Conservation (phyloP, 1,140 invertebrate species). For the Vanessa tameamea region DNA sequence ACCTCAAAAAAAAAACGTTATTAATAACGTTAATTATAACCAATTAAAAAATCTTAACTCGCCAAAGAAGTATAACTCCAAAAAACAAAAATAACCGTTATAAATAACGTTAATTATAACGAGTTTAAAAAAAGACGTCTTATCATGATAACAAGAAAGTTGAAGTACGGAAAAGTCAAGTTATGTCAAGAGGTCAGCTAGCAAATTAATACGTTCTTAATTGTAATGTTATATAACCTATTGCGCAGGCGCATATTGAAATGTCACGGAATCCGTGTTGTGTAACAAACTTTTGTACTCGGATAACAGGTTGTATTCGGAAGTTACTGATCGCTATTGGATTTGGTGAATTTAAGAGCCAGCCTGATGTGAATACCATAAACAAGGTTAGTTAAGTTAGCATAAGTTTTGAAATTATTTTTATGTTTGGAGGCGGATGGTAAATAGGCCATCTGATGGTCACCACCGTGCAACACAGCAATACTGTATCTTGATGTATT, state of each 20-base stretch:
- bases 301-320: conserved; percentile 2
- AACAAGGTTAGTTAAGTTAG: too few relatives aligned
- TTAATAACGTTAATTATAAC: too few relatives aligned
- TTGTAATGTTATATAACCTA: neutral
- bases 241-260: conserved; percentile 10
- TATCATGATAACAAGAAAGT: neutral
- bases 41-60: too few relatives aligned
- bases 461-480: too few relatives aligned
- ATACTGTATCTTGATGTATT: too few relatives aligned
- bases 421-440: too few relatives aligned
- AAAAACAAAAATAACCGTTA: neutral
- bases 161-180: conserved; percentile 3
- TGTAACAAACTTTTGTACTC: neutral
- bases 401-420: too few relatives aligned
- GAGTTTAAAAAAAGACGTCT: neutral
- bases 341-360: neutral
- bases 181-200: conserved; percentile 7
- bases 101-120: neutral
- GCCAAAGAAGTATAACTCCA: too few relatives aligned
- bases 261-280: conserved; percentile 7
- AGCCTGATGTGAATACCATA: neutral
- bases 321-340: neutral
- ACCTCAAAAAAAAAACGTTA: too few relatives aligned
- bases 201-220: conserved; percentile 15
- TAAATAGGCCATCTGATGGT: too few relatives aligned